Evolutionary conservation across 2,888 invertebrate genomes (phyloP), one percentile per base, ranked within the genome.

Genomic region (Notodonta ziczac): DNA sequence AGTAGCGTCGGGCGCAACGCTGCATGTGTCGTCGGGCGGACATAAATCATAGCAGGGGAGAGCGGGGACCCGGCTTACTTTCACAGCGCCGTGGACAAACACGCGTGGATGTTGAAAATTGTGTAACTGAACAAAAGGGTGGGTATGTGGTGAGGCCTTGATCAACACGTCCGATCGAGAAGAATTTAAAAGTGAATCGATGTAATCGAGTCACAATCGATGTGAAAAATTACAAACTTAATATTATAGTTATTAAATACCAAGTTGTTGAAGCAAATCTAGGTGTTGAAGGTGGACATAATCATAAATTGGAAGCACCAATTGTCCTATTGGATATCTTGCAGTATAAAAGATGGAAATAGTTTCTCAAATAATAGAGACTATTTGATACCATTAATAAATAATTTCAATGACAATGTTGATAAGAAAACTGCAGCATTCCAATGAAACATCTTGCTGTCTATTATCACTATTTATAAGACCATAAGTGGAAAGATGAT

Each of bases 1-100:
- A 84, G 84, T 74, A 85, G 82, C 87, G 84, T 78, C 81, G 83
- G 81, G 85, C 88, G 87, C 90, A 88, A 83, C 90, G 89, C 89
- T 91, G 93, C 91, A 92, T 91, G 92, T 93, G 93, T 91, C 91
- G 89, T 88, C 84, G 83, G 85, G 82, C 79, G 81, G 75, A 72
- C 82, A 87, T 92, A 91, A 91, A 92, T 93, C 93, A 93, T 91
- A 82, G 77, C 79, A 72, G 77, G 83, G 83, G 83, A 76, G 80
- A 76, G 81, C 77, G 85, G 87, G 86, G 83, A 71, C 84, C 83
- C 84, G 81, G 85, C 85, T 87, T 88, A 88, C 90, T 89, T 89
- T 88, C 89, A 83, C 88, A 82, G 77, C 71, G 76, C 73, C 73
- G 72, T 72, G 76, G 77, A 80, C 78, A 82, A 82, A 80, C 83